Conservation (phyloP, 1,140 invertebrate species). For the Procambarus clarkii region DNA sequence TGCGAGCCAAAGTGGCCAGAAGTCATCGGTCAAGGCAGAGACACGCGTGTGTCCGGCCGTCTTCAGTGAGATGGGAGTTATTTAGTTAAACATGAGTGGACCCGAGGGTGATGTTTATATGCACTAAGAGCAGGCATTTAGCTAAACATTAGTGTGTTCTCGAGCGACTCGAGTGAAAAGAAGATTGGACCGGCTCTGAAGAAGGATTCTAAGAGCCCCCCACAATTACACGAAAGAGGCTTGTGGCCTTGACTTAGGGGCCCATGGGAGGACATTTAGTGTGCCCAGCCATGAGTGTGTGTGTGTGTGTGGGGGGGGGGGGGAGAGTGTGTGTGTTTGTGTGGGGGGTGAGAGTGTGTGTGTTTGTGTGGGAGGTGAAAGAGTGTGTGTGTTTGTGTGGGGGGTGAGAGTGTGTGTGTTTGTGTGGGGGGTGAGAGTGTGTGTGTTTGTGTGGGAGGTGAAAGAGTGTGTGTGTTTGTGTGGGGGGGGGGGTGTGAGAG, state of each 20-base stretch:
- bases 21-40: constrained; percentile 7
- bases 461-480: too few relatives aligned
- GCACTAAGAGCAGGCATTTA: constrained; percentile 61
- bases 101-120: constrained; percentile 44
- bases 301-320: too few relatives aligned
- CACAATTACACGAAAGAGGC: constrained; percentile 25
- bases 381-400: too few relatives aligned
- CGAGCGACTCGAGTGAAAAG: constrained; percentile 44
- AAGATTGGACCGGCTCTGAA: constrained; percentile 12
- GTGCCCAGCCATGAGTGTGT: too few relatives aligned
- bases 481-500: too few relatives aligned
- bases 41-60: constrained; percentile 9
- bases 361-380: too few relatives aligned
- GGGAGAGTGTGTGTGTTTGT: too few relatives aligned
- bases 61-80: constrained; percentile 39
- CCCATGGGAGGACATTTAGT: too few relatives aligned
- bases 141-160: constrained; percentile 60
- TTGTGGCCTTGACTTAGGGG: neutral
- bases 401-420: too few relatives aligned
- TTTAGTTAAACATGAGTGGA: constrained; percentile 60
- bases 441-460: too few relatives aligned
- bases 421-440: too few relatives aligned
- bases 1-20: neutral
- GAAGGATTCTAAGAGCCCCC: neutral
- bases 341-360: too few relatives aligned